Conservation (phyloP, 2,888 invertebrate species). For the Netelia fuscicornis region DNA sequence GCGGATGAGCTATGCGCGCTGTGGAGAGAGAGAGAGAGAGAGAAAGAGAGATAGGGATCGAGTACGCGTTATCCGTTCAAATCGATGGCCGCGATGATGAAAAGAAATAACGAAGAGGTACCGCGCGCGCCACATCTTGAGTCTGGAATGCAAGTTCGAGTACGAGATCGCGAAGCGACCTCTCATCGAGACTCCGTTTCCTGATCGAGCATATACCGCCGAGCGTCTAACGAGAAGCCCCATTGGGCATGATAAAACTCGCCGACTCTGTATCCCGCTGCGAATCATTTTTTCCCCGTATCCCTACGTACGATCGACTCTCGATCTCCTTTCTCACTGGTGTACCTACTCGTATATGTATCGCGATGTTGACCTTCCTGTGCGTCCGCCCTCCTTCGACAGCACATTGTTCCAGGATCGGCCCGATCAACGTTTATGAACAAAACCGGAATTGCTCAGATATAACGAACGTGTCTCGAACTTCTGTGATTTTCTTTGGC, state of each 20-base stretch:
- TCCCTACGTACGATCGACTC: slow-evolving; percentile 64
- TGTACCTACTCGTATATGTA: slow-evolving; percentile 19
- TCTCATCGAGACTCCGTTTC: slow-evolving; percentile 75
- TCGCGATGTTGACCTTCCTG: slow-evolving; percentile 39
- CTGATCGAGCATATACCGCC: slow-evolving; percentile 70
- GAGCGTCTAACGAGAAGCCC: slow-evolving; percentile 78
- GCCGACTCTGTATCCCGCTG: slow-evolving; percentile 79
- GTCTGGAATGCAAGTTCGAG: slow-evolving; percentile 68
- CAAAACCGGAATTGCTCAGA: background rate
- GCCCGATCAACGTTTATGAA: too few relatives aligned
- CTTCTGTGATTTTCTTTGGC: background rate
- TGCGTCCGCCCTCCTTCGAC: background rate
- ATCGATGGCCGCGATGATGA: slow-evolving; percentile 59
- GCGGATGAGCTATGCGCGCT: slow-evolving; percentile 9
- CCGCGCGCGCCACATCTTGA: slow-evolving; percentile 7
- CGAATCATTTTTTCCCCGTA: slow-evolving; percentile 77
- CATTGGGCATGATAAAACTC: slow-evolving; percentile 77
- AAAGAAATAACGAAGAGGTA: slow-evolving; percentile 47
- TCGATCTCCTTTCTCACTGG: slow-evolving; percentile 49
- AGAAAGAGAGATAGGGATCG: slow-evolving; percentile 26
- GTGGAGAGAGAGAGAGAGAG: background rate
- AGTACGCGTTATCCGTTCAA: slow-evolving; percentile 41
- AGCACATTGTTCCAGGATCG: too few relatives aligned
- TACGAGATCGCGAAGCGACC: slow-evolving; percentile 57
- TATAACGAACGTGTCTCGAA: background rate